These are phyloP conservation scores for Oasisia sp. DNA, from an alignment of 2,888 invertebrate species.

Conservation along the genomic window DNA sequence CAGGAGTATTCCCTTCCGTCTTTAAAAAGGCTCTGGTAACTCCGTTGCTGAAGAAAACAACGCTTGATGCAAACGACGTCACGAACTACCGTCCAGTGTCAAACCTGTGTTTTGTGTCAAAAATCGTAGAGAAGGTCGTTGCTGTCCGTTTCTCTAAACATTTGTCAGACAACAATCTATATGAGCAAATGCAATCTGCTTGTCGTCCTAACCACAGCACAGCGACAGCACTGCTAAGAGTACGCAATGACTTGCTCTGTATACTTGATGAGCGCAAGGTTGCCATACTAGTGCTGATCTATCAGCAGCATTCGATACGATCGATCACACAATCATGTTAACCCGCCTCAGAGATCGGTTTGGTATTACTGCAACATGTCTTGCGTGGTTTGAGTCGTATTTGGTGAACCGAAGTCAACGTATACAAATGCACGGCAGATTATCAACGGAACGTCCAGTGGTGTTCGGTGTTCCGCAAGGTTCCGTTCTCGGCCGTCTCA, in stretches of 20 bases:
- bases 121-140: background rate
- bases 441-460: background rate
- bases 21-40: background rate
- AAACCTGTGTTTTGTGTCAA: background rate
- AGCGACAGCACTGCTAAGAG: background rate
- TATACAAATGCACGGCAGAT: background rate
- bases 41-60: background rate
- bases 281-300: background rate
- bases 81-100: background rate
- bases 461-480: background rate
- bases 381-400: background rate
- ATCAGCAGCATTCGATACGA: background rate
- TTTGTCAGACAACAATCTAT: background rate
- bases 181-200: background rate
- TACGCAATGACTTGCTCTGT: background rate
- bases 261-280: background rate
- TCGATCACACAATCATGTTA: background rate
- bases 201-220: background rate
- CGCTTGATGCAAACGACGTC: background rate
- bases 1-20: background rate
- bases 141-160: background rate
- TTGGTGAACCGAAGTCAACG: background rate
- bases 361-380: background rate
- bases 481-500: background rate
- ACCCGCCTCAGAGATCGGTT: background rate